These are phyloP conservation scores for Bombylius major DNA, from an alignment of 2,888 invertebrate genomes.

Conservation along the genomic window DNA sequence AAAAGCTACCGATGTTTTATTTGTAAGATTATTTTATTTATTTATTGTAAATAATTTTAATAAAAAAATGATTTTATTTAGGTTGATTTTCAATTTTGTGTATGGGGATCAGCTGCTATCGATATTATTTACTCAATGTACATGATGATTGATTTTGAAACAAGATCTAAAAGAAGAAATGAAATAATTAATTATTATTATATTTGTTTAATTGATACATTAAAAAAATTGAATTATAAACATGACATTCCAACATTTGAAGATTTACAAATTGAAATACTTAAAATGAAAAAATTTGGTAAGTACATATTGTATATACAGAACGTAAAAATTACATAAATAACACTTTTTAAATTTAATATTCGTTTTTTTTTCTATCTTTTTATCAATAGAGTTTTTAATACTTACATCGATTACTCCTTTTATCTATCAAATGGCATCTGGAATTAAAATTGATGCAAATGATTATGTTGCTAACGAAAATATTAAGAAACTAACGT, in stretches of 20 bases:
- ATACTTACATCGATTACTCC: neutral
- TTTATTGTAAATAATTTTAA: neutral
- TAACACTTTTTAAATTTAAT: neutral
- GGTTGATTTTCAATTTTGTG: conserved; percentile 13
- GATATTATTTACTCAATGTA: conserved; percentile 9
- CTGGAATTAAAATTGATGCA: neutral
- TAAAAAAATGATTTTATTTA: neutral
- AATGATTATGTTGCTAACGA: neutral
- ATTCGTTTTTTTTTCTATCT: neutral
- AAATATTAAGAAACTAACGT: neutral
- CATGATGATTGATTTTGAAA: conserved; percentile 4
- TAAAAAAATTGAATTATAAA: conserved; percentile 7
- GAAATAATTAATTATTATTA: conserved; percentile 10
- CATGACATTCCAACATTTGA: conserved; percentile 4
- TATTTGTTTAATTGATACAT: conserved; percentile 4
- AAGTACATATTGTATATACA: too few relatives aligned
- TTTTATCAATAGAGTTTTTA: neutral
- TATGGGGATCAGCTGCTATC: conserved; percentile 11
- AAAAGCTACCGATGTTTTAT: conserved; percentile 3
- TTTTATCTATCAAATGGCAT: neutral
- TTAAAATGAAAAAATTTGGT: conserved; percentile 10
- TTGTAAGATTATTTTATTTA: conserved; percentile 3
- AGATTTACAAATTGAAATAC: conserved; percentile 10
- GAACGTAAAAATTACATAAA: neutral
- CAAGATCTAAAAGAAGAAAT: conserved; percentile 5